Conservation (phyloP, 2,888 invertebrate genomes). For the Caenorhabditis sp. region DNA sequence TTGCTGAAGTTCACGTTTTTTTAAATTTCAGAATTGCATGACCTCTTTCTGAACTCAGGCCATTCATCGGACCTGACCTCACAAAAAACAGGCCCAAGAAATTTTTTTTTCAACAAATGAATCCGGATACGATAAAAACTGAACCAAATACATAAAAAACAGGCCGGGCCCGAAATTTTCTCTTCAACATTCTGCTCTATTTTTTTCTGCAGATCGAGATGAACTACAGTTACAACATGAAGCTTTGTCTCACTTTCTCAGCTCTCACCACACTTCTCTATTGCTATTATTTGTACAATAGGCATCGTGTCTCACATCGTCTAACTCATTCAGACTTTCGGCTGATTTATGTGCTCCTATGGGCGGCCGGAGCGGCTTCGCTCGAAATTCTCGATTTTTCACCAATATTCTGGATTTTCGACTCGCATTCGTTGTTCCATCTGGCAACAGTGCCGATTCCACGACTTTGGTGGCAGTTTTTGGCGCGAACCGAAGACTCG, state of each 20-base stretch:
- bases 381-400: constrained; percentile 62
- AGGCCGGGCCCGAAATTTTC: no score
- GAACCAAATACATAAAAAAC: no score
- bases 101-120: no score
- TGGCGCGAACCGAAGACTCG: constrained; percentile 4
- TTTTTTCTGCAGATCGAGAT: constrained; percentile 39
- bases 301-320: neutral
- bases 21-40: no score
- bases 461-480: constrained; percentile 45
- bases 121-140: no score
- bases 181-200: no score
- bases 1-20: no score
- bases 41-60: no score
- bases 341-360: constrained; percentile 41
- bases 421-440: constrained; percentile 64
- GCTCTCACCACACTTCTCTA: constrained; percentile 46
- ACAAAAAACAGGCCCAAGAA: no score
- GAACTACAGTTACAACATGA: constrained; percentile 64
- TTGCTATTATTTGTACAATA: constrained; percentile 22
- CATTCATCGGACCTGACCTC: no score
- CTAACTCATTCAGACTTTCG: constrained; percentile 24
- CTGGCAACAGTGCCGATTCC: constrained; percentile 59
- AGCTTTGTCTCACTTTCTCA: constrained; percentile 47
- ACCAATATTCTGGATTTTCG: constrained; percentile 60
- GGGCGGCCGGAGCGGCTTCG: constrained; percentile 40